Conservation (phyloP, 2,888 invertebrate species). For the Eutolmus rufibarbis region DNA sequence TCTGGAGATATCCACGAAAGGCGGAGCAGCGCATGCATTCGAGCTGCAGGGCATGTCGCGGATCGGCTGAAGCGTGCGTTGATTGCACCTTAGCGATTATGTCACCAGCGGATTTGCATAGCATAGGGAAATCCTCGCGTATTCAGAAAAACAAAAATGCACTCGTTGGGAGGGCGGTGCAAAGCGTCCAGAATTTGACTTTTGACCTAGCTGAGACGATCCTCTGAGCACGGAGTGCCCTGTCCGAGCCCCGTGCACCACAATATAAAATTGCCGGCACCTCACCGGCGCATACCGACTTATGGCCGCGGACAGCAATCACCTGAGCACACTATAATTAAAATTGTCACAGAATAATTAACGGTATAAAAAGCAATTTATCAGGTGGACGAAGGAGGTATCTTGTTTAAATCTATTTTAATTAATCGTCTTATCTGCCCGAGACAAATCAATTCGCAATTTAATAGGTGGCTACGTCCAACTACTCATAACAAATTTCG, state of each 20-base stretch:
- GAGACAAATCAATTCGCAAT: slow-evolving; percentile 21
- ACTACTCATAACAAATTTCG: slow-evolving; percentile 25
- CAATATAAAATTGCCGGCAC: background rate
- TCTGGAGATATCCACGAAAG: background rate
- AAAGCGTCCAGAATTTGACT: background rate
- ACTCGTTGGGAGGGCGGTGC: background rate
- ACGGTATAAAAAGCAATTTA: slow-evolving; percentile 11
- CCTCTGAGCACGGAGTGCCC: background rate
- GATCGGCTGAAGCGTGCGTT: background rate
- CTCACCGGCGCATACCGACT: background rate
- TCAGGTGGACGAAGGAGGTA: background rate
- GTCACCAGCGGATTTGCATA: background rate
- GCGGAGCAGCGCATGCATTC: background rate
- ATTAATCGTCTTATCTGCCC: slow-evolving; percentile 31
- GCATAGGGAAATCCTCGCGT: background rate
- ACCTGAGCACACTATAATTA: slow-evolving; percentile 3
- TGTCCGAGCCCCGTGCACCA: background rate
- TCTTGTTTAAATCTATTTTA: slow-evolving; percentile 20
- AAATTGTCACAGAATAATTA: slow-evolving; percentile 41
- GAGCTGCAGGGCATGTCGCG: background rate
- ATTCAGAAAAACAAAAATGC: background rate
- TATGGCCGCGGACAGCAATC: background rate
- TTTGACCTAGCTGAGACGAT: background rate
- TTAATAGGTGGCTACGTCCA: slow-evolving; percentile 12
- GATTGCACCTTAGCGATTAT: background rate